Base-by-base conservation (phyloP, 2,113 vertebrate genomes). In the Misgurnus anguillicaudatus region DNA sequence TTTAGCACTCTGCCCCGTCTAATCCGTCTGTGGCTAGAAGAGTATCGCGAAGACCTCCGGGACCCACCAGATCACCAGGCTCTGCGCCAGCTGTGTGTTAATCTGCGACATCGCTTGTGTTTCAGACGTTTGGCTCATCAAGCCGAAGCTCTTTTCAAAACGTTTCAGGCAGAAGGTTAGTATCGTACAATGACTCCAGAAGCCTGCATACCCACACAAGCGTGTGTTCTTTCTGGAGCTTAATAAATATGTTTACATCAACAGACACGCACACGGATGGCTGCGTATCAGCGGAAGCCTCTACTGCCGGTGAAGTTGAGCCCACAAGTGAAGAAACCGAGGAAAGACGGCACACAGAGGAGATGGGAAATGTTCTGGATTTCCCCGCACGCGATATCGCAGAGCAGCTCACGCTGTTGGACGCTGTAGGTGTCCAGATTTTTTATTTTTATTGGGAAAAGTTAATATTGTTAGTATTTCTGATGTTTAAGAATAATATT, bases 401-500 rank as follows among this genome's bases (percentile, higher is more conserved):
- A 0, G 92, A 95, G 87, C 95, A 97, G 89, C 89, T 97, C 74
- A 96, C 95, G 3, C 82, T 92, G 47, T 77, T 95, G 87, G 96
- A 97, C 0, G 90, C 91, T 77, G 96, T 96, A 89, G 82, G 94
- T 82, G 67, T 78, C 16, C 14, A 16, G 55, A 13, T 61, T 1
- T 31, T 24, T 9, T 0, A 5, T 2, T 31, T 31, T 31, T 31
- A 31, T 31, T 31, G n/a, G n/a, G n/a, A n/a, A n/a, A n/a, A n/a
- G n/a, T 31, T 31, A 31, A 31, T 31, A 31, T 31, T 31, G 24
- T 31, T 31, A 31, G 24, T 31, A 31, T 31, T 31, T 31, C 24
- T 31, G 24, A 31, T 31, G 24, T 31, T 31, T 31, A 31, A 1
- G 24, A n/a, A n/a, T 31, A 31, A 31, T 31, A 31, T 31, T 31